Base-by-base conservation (phyloP, 2,797 vertebrate genomes). In the Peromyscus attwateri region DNA sequence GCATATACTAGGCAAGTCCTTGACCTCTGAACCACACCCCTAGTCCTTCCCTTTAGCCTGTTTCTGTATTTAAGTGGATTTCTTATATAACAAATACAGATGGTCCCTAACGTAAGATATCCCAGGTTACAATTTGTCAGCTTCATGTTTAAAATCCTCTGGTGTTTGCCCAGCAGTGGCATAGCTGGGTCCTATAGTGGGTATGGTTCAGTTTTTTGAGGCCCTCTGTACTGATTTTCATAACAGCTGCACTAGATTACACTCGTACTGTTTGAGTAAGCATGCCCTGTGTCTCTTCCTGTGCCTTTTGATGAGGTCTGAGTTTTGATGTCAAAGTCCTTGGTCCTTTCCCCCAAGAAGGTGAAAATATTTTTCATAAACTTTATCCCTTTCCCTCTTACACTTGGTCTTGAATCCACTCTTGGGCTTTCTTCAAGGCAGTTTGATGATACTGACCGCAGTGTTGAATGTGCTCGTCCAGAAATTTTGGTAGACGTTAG, bases 271-370 rank as follows among this genome's bases (percentile, higher is more conserved):
- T n/a, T 68, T 85, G 83, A 49, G 43, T 49, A 85, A 25, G 12
- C 34, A 12, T 68, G 64, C 6, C 10, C 73, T 37, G n/a, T 70
- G 16, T 43, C 49, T 87, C 34, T 77, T 91, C 77, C 64, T 75
- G 73, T 71, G 6, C n/a, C 46, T 70, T 92, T 57, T 68, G 66
- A 80, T 91, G 46, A 57, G 62, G 49, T 83, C 43, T 88, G 14
- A 29, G 40, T 91, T 91, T 87, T 92, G 87, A 71, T 43, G 34
- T 93, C 62, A 84, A 7, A 85, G 77, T 29, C 80, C 23, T 31
- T 94, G 29, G 7, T 85, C 55, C 17, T 81, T 57, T 84, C 5
- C 10, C 17, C 27, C 9, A 70, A 71, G 25, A 66, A 89, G 13
- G 25, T 89, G 82, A 73, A 87, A 91, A 83, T 92, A 71, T 62